Base-by-base conservation (phyloP, 2,888 invertebrate species). In the Gnatocerus cornutus region DNA sequence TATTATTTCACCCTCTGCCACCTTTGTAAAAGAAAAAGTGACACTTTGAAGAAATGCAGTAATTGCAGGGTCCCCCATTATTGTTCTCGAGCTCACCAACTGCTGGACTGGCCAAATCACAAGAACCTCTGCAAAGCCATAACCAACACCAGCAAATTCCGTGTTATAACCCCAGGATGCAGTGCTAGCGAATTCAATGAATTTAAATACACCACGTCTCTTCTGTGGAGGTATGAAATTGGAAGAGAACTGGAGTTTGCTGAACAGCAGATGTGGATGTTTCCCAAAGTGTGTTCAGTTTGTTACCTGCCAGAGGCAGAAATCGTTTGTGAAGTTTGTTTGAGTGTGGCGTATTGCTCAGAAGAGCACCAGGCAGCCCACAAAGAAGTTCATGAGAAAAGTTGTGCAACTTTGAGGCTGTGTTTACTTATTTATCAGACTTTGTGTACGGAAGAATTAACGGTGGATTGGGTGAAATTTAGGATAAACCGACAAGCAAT, bases 221-320 rank as follows among this genome's bases (percentile, higher is more conserved):
- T 48, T 1, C 10, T 61, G 16, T 61, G 61, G 61, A 12, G 33
- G 4, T 46, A 16, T 16, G 46, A 61, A 48, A 10, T 46, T 4
- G 14, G 16, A 2, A 30, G 33, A 48, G 33, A 33, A 14, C 27
- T 61, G 12, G 13, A 30, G 9, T 13, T 16, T 13, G 12, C 12
- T 14, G 61, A 61, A 33, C 48, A 33, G 13, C 46, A 61, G 3
- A 61, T 61, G 46, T 61, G 61, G 61, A 61, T 61, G 61, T 61
- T 61, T 13, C 61, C 61, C 6, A 61, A 61, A 33, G 33, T 48
- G n/a, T 61, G 61, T 16, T 14, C 30, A 7, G 37, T 61, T 30
- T 61, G 61, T 48, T 48, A 33, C 12, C 30, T 33, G 0, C 12
- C 7, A 1, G 46, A 46, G 9, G 61, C 46, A 8, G 16, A 33